Percentiles rank a stretch among this genome's conserved stretches.
phyloP scores from a whole-genome alignment of 2,113 vertebrate species.

The Pampusana beccarii region DNA sequence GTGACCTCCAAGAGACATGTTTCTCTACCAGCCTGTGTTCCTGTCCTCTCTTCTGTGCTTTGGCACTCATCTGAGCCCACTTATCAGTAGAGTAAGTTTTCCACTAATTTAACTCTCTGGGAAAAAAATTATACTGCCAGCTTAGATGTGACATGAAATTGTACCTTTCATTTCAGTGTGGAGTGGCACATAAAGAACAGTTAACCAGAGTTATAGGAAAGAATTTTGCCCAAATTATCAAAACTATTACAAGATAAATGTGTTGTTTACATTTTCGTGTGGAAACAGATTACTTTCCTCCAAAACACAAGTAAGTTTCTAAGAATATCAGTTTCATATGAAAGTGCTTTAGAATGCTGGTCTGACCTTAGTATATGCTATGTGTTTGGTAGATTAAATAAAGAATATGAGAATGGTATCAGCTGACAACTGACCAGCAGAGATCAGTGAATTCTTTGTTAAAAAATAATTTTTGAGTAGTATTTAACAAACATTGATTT shows the following conservation, averaged over 20 bases:
- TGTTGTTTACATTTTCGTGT: background rate
- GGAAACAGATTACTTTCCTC: background rate
- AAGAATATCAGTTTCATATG: background rate
- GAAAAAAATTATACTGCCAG: background rate
- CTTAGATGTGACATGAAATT: background rate
- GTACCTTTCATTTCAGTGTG: background rate
- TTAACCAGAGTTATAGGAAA: background rate
- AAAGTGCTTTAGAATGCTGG: background rate
- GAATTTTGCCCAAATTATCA: background rate
- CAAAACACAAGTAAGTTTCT: background rate
- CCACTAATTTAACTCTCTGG: background rate
- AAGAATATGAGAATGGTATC: background rate
- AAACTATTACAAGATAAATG: background rate
- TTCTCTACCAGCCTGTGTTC: background rate
- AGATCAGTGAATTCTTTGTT: background rate
- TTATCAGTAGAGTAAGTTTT: background rate
- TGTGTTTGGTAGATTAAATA: background rate
- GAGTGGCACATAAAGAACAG: background rate
- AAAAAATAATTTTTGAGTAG: background rate
- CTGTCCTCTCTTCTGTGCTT: background rate
- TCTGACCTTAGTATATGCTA: background rate
- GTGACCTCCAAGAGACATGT: background rate
- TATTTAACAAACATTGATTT: background rate
- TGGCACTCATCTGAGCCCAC: background rate
- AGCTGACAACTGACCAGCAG: background rate